Conservation (phyloP, 2,888 invertebrate species). For the Chloromyia formosa region DNA sequence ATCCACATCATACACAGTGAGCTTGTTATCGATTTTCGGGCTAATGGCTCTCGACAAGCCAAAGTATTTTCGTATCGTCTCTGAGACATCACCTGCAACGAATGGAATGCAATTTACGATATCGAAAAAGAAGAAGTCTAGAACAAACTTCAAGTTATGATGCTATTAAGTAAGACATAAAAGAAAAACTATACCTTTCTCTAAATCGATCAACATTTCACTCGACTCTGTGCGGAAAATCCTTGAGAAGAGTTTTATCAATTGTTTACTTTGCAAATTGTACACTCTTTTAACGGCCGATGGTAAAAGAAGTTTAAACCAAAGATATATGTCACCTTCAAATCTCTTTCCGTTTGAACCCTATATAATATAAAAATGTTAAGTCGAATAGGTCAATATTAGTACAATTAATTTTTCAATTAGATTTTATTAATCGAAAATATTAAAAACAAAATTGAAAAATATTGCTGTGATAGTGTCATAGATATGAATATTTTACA, state of each 20-base stretch:
- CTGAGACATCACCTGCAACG: conserved; percentile 79
- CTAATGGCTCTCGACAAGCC: conserved; percentile 69
- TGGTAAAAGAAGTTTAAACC: conserved; percentile 86
- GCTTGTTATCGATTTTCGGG: conserved; percentile 73
- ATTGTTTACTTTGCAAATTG: conserved; percentile 91
- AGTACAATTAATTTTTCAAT: too few species aligned
- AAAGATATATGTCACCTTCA: conserved; percentile 78
- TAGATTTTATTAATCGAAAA: too few species aligned
- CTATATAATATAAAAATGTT: conserved; percentile 46
- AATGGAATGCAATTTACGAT: not conserved
- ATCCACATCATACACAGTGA: conserved; percentile 82
- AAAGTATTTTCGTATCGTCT: conserved; percentile 83
- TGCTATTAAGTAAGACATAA: not conserved
- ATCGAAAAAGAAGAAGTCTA: not conserved
- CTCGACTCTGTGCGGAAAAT: conserved; percentile 78
- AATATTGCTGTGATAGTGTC: too few species aligned
- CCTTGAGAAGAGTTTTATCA: conserved; percentile 86
- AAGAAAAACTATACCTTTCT: conserved; percentile 69
- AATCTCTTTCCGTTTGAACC: conserved; percentile 72
- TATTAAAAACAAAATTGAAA: too few species aligned
- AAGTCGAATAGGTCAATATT: too few species aligned
- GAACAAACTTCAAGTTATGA: not conserved
- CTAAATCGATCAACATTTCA: conserved; percentile 86
- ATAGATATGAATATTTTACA: too few species aligned
- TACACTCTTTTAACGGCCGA: conserved; percentile 85